phyloP scores from a whole-genome alignment of 2,888 invertebrate genomes.

The Panopea generosa region DNA sequence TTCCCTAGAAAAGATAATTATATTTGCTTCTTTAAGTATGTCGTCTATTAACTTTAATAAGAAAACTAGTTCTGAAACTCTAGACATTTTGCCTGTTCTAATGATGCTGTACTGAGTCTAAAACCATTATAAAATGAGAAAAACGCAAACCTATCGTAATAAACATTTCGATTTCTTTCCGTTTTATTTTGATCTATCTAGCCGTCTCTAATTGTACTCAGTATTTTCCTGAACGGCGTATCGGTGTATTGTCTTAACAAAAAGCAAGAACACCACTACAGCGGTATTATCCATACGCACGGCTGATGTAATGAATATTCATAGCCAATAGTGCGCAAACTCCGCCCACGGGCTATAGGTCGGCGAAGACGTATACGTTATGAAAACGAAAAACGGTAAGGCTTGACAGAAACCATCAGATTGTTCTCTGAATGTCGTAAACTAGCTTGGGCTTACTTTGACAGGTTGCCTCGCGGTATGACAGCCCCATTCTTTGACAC shows the following conservation, averaged over 20 bases:
- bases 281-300: constrained; percentile 2
- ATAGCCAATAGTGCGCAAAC: constrained; percentile 21
- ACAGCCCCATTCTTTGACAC: constrained; percentile 63
- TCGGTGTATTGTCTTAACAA: constrained; percentile 14
- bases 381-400: constrained; percentile 62
- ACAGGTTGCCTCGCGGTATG: constrained; percentile 59
- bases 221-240: constrained; percentile 21
- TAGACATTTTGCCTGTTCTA: constrained; percentile 57
- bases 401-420: constrained; percentile 67
- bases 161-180: constrained; percentile 66
- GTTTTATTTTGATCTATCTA: constrained; percentile 64
- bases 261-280: constrained; percentile 18
- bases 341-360: constrained; percentile 62
- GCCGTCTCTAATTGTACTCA: constrained; percentile 56
- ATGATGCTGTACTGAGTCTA: constrained; percentile 51
- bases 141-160: constrained; percentile 62
- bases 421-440: constrained; percentile 59
- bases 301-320: constrained; percentile 49
- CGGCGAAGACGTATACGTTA: constrained; percentile 62
- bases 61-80: constrained; percentile 58
- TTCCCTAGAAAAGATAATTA: constrained; percentile 64
- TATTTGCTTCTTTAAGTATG: constrained; percentile 62
- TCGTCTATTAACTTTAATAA: constrained; percentile 66
- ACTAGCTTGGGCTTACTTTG: constrained; percentile 62
- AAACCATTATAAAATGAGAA: constrained; percentile 51